Conservation (phyloP, 1,140 invertebrate genomes). For the Polypedilum pembai region DNA sequence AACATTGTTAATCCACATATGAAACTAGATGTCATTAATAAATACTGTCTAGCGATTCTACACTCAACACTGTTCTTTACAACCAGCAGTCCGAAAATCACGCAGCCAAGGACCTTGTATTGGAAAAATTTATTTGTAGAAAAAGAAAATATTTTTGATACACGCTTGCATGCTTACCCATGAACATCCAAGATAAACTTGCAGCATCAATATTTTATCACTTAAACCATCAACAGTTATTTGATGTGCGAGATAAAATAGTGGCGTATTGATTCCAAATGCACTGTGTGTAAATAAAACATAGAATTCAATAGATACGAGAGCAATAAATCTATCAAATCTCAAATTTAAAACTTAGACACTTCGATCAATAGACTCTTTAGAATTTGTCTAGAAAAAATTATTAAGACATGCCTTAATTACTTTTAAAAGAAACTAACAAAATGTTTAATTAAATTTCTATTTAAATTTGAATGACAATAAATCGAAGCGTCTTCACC, state of each 20-base stretch:
- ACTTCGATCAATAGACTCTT: no score
- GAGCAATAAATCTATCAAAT: no score
- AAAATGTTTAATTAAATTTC: no score
- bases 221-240: slow-evolving; percentile 64
- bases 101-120: slow-evolving; percentile 60
- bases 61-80: slow-evolving; percentile 76
- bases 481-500: no score
- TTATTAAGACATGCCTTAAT: no score
- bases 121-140: background rate
- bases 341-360: no score
- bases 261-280: slow-evolving; percentile 78
- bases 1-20: slow-evolving; percentile 72
- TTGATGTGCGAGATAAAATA: slow-evolving; percentile 75
- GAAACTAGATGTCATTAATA: slow-evolving; percentile 67
- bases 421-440: no score
- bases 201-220: slow-evolving; percentile 61
- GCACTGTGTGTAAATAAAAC: slow-evolving; percentile 44
- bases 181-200: slow-evolving; percentile 71
- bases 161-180: slow-evolving; percentile 47
- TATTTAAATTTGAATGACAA: no score
- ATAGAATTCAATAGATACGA: no score
- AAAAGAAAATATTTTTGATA: background rate
- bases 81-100: slow-evolving; percentile 71
- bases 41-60: slow-evolving; percentile 74
- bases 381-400: no score